Conservation (phyloP, 2,797 vertebrate species). For the Falco cherrug region DNA sequence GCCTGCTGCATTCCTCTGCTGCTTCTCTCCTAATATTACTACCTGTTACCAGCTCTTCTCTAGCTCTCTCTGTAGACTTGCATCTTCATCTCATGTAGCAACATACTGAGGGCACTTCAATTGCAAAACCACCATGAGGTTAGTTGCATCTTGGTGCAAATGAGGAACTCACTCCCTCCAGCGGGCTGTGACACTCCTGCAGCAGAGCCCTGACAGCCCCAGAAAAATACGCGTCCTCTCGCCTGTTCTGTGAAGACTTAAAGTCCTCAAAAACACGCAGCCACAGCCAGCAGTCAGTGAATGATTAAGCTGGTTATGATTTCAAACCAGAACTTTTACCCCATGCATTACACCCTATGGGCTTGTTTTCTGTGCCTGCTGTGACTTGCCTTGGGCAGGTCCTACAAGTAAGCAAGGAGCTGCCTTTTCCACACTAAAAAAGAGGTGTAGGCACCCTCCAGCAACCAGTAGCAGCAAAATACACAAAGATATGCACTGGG, state of each 20-base stretch:
- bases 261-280: not conserved
- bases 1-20: not conserved
- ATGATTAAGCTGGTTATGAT: not conserved
- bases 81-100: not conserved
- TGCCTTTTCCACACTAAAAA: not conserved
- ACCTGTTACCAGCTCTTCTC: not conserved
- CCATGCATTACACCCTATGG: not conserved
- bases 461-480: not conserved
- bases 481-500: not conserved
- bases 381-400: not conserved
- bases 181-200: fast-evolving
- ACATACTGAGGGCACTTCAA: not conserved
- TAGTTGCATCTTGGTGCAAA: not conserved
- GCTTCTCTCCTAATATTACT: not conserved
- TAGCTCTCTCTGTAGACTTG: not conserved
- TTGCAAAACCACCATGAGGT: not conserved
- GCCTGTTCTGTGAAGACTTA: not conserved
- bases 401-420: not conserved
- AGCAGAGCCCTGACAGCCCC: not conserved
- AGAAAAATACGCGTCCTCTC: fast-evolving
- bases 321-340: not conserved
- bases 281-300: not conserved
- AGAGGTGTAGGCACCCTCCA: not conserved
- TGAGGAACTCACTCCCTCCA: not conserved
- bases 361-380: not conserved